phyloP scores from a whole-genome alignment of 30 jellyfish, hydroid and myxozoan genomes.

The Turritopsis dohrnii region DNA sequence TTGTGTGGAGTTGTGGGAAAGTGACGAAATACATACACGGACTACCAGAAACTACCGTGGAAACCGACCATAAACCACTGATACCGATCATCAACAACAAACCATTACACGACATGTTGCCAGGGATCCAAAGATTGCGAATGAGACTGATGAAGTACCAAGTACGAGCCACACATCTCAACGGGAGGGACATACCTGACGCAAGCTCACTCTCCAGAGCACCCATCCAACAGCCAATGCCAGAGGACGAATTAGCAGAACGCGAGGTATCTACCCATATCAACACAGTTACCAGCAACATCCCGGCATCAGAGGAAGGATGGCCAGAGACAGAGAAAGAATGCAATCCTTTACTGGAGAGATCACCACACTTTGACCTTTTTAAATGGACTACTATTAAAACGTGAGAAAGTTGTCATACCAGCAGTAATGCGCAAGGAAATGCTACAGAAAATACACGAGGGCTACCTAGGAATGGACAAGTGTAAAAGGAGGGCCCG shows the following conservation, averaged over 20 bases:
- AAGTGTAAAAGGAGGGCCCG: too few species aligned
- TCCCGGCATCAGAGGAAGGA: conserved; percentile 27
- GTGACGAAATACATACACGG: conserved; percentile 29
- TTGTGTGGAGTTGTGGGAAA: conserved; percentile 3
- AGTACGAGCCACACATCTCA: too few species aligned
- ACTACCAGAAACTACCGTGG: conserved; percentile 2
- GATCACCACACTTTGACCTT: background rate
- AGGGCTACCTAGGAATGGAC: too few species aligned
- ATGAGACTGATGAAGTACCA: too few species aligned
- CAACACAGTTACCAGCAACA: conserved; percentile 4
- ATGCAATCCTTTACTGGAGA: conserved; percentile 12
- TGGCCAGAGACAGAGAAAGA: conserved; percentile 38
- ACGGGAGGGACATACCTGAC: conserved; percentile 7
- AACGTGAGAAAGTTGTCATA: too few species aligned
- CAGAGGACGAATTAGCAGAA: conserved; percentile 18
- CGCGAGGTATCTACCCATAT: conserved; percentile 6
- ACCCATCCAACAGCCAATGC: conserved; percentile 8
- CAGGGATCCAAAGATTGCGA: conserved; percentile 7
- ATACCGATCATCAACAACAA: conserved; percentile 32
- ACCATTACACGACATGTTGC: conserved; percentile 25
- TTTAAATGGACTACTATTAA: too few species aligned
- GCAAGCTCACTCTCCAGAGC: conserved; percentile 24
- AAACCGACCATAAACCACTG: conserved; percentile 39
- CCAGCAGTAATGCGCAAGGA: too few species aligned
- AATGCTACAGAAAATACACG: too few species aligned